phyloP scores from a whole-genome alignment of 2,888 invertebrate species.

The Thelaira solivaga region DNA sequence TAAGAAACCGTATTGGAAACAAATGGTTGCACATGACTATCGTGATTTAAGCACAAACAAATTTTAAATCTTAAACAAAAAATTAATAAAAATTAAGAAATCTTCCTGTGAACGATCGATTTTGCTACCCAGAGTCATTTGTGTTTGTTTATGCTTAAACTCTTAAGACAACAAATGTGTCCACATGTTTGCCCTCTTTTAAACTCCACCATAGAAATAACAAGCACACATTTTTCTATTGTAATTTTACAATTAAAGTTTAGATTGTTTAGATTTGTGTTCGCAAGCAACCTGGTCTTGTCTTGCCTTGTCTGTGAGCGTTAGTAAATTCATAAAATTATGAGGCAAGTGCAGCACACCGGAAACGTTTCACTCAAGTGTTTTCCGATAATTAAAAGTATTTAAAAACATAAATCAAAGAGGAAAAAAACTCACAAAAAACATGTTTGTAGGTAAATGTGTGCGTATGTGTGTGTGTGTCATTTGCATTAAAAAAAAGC shows the following conservation, averaged over 20 bases:
- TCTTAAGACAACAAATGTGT: conserved; percentile 37
- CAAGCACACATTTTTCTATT: not conserved
- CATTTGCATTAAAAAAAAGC: too few species aligned
- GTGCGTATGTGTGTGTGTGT: not conserved
- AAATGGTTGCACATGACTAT: conserved; percentile 52
- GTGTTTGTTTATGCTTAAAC: not conserved
- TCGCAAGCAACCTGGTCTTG: not conserved
- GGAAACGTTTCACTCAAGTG: conserved; percentile 56
- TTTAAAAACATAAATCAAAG: conserved; percentile 14
- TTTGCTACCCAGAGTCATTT: not conserved
- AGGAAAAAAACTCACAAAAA: not conserved
- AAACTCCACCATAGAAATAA: not conserved
- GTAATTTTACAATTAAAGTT: not conserved
- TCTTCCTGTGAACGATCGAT: not conserved
- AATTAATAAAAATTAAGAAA: not conserved
- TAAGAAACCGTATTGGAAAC: conserved; percentile 50
- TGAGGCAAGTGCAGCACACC: conserved; percentile 51
- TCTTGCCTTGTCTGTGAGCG: too few species aligned
- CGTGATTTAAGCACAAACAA: conserved; percentile 6
- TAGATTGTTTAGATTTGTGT: conserved; percentile 1
- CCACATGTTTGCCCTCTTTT: not conserved
- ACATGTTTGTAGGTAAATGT: not conserved
- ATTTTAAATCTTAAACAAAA: not conserved
- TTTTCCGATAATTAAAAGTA: conserved; percentile 60
- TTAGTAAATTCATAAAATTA: too few species aligned